Evolutionary conservation across 2,888 invertebrate genomes (phyloP), one percentile per base, ranked within the genome.

Genomic region (Saturnia pavonia): DNA sequence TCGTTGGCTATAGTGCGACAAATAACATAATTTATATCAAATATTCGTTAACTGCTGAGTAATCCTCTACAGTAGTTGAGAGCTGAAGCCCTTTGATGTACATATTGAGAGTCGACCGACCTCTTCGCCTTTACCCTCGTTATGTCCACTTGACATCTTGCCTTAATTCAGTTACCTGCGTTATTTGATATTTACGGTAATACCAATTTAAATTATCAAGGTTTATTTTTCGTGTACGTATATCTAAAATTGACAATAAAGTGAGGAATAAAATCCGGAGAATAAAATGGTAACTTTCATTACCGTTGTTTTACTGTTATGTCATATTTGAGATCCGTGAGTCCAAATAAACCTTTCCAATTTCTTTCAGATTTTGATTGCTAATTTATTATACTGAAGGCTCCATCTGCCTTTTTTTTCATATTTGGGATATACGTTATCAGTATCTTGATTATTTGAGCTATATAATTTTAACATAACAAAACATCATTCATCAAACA

Each of bases 11-110:
- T 48, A 16, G 34, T 48, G 43, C 45, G 63, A 48, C 81, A 79
- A 83, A 81, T 80, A 69, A 60, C 60, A 67, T 67, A 80, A 78
- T 78, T 80, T 76, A 80, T 77, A 74, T 77, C 72, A 78, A 78
- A 76, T 78, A 83, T 87, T 88, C 86, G 86, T 88, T 88, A 87
- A 83, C 77, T 75, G 73, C 74, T 75, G 72, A 85, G 86, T 57
- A 81, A 80, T 43, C 82, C 83, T 74, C 69, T 73, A 74, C 80
- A 81, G 80, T 80, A 81, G 83, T 79, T 75, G 74, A 85, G 83
- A 75, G 80, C 77, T 78, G 72, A 27, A 60, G 80, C 83, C 83
- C 88, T 88, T 88, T 88, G 88, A 87, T 85, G 86, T 87, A 76
- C 70, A 76, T 73, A 78, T 73, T 69, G 74, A 77, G 78, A 81